phyloP scores from a whole-genome alignment of 2,797 vertebrate genomes.

The Ispidina picta region DNA sequence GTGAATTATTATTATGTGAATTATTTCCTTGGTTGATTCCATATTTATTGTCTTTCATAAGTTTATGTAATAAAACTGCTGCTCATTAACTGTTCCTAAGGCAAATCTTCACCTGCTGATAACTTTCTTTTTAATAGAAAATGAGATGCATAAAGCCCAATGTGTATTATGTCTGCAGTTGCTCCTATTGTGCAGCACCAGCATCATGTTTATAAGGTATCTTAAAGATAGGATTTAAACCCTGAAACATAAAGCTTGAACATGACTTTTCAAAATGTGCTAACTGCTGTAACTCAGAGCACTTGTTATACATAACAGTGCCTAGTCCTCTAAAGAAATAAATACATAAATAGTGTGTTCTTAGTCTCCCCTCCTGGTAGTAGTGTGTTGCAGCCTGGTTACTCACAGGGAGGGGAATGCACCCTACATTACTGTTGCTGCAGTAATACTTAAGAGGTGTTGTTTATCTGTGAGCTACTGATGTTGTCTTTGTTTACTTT shows the following conservation, averaged over 20 bases:
- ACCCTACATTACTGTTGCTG: not conserved
- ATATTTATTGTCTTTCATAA: not conserved
- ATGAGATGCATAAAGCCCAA: not conserved
- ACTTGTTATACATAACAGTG: not conserved
- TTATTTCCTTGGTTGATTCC: not conserved
- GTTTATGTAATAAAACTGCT: not conserved
- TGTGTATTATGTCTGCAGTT: not conserved
- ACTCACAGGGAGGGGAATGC: not conserved
- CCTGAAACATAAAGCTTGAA: not conserved
- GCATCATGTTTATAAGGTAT: not conserved
- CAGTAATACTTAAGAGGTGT: not conserved
- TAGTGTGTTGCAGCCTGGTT: not conserved
- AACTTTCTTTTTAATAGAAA: not conserved
- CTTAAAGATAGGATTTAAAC: not conserved
- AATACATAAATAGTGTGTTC: not conserved
- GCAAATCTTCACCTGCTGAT: not conserved
- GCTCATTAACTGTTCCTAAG: not conserved
- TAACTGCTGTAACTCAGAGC: not conserved
- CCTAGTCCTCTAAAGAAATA: not conserved
- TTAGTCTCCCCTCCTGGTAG: not conserved
- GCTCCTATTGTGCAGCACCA: not conserved
- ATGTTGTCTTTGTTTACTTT: not conserved
- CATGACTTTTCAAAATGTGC: not conserved
- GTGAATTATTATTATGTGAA: not conserved
- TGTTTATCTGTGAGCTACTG: not conserved